These are phyloP conservation scores for Zaprionus tsacasi DNA, from an alignment of 1,140 invertebrate species.

Conservation along the genomic window DNA sequence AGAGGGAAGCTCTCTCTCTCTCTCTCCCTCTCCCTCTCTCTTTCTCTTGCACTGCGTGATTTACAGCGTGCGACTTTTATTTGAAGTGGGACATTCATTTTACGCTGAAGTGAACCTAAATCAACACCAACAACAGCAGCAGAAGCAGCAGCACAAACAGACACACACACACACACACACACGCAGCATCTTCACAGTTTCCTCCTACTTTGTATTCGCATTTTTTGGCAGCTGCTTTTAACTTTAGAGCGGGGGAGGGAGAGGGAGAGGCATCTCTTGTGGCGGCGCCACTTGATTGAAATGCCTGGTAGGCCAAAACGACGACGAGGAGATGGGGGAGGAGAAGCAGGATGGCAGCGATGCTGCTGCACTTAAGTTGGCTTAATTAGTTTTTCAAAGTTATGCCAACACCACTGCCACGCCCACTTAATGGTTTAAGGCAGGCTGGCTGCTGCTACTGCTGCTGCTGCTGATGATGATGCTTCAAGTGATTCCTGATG, in stretches of 20 bases:
- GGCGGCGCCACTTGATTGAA: constrained; percentile 72
- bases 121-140: constrained; percentile 63
- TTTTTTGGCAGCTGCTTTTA: constrained; percentile 52
- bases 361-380: constrained; percentile 78
- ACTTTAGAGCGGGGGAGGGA: background rate
- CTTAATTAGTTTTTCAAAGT: constrained; percentile 83
- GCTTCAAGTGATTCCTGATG: constrained; percentile 58
- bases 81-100: constrained; percentile 82
- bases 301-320: constrained; percentile 69
- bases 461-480: constrained; percentile 21
- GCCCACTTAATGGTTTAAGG: constrained; percentile 71
- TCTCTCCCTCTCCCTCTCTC: constrained; percentile 1
- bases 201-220: constrained; percentile 39
- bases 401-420: constrained; percentile 75
- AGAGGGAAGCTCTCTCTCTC: constrained; percentile 47
- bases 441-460: background rate
- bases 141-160: background rate
- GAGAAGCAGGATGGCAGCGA: constrained; percentile 13
- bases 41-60: constrained; percentile 63
- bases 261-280: constrained; percentile 46
- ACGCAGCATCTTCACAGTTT: background rate
- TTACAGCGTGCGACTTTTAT: constrained; percentile 82
- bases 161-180: background rate
- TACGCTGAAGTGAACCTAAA: constrained; percentile 82
- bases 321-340: constrained; percentile 1